phyloP scores from a whole-genome alignment of 2,888 invertebrate species.

The Lasioglossum zephyrum region DNA sequence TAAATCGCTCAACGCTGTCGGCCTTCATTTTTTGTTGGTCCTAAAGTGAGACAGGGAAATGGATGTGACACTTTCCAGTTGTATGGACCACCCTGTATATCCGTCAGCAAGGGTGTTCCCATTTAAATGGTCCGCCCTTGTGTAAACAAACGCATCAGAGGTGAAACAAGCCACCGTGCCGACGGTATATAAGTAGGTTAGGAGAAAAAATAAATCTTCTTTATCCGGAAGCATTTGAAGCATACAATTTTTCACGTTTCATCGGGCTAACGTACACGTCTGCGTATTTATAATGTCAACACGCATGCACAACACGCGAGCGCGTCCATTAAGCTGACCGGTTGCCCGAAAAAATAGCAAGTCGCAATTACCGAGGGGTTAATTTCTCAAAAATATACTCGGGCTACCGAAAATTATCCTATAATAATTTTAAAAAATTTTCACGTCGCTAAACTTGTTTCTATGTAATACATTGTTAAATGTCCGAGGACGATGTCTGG shows the following conservation, averaged over 20 bases:
- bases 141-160: conserved; percentile 16
- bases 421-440: background rate
- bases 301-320: background rate
- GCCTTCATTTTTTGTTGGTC: background rate
- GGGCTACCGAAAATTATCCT: background rate
- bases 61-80: background rate
- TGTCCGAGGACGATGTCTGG: too few relatives aligned
- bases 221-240: conserved; percentile 18
- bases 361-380: background rate
- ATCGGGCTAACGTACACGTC: conserved; percentile 7
- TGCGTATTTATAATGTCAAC: conserved; percentile 17
- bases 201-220: conserved; percentile 18
- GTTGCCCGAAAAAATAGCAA: background rate
- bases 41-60: background rate
- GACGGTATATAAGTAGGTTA: conserved; percentile 15
- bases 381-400: background rate
- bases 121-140: conserved; percentile 22
- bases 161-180: conserved; percentile 19
- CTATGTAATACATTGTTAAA: background rate
- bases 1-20: conserved; percentile 1
- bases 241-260: conserved; percentile 18
- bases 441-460: background rate
- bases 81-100: conserved; percentile 8
- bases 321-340: background rate
- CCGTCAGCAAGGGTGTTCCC: conserved; percentile 8